Percentiles rank a stretch among this genome's conserved stretches.
These are phyloP conservation scores for Euleptes europaea DNA, from an alignment of 2,113 vertebrate genomes.

Conservation along the genomic window DNA sequence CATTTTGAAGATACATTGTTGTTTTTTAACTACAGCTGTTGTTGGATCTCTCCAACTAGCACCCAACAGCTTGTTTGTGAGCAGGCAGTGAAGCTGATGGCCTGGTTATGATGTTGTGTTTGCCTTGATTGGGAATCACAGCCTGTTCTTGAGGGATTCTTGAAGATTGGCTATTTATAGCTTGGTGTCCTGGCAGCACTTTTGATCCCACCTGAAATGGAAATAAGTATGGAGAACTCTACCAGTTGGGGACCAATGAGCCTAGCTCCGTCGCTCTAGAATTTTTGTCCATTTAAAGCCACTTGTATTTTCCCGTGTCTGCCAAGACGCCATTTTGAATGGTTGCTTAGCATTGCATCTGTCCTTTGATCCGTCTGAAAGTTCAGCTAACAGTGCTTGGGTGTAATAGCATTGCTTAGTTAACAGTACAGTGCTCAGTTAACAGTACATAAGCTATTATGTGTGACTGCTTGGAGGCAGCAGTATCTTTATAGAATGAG, in stretches of 20 bases:
- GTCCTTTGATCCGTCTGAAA: not conserved
- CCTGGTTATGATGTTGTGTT: not conserved
- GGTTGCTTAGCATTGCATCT: not conserved
- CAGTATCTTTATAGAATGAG: not conserved
- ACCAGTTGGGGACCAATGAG: not conserved
- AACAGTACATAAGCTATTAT: not conserved
- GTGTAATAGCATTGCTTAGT: not conserved
- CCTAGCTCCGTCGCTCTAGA: not conserved
- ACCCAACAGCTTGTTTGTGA: not conserved
- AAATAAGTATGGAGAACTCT: not conserved
- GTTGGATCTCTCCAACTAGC: not conserved
- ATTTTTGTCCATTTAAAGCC: not conserved
- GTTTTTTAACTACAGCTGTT: not conserved
- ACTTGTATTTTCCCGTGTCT: not conserved
- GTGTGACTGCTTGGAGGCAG: not conserved
- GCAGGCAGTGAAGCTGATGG: not conserved
- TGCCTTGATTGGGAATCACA: not conserved
- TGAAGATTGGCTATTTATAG: not conserved
- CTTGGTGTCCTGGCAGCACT: not conserved
- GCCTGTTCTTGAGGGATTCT: not conserved
- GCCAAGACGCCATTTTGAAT: not conserved
- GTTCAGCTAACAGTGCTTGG: not conserved
- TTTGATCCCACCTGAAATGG: not conserved
- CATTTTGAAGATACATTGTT: not conserved
- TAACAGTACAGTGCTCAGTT: not conserved